Percentiles rank a stretch among this genome's conserved stretches.
Conservation (phyloP, 2,113 vertebrate genomes). For the Hyperoodon ampullatus region DNA sequence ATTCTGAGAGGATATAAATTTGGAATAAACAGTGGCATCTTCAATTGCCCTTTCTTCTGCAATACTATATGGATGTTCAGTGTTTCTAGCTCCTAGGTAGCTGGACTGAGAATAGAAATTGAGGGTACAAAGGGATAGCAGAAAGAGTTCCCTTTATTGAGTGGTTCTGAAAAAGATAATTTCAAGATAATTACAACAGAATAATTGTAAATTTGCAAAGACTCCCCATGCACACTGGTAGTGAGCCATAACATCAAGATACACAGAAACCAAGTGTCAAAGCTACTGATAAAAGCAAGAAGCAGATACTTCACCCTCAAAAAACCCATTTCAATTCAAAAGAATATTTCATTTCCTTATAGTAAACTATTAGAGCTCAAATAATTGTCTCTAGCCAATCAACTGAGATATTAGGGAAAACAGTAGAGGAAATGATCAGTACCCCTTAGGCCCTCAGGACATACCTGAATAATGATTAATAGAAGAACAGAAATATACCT, state of each 20-base stretch:
- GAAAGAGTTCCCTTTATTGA: not conserved
- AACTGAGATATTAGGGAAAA: not conserved
- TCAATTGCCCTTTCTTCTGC: not conserved
- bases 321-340: constrained; percentile 6
- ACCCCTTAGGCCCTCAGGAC: not conserved
- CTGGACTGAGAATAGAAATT: not conserved
- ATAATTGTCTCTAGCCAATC: not conserved
- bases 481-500: not conserved
- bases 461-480: constrained; percentile 6
- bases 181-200: constrained; percentile 40
- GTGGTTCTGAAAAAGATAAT: not conserved
- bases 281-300: not conserved
- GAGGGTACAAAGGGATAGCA: not conserved
- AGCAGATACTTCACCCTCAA: not conserved
- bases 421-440: not conserved
- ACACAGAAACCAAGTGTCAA: constrained; percentile 28
- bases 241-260: not conserved
- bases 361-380: constrained; percentile 1
- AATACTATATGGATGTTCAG: not conserved
- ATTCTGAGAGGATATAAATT: constrained; percentile 24
- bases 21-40: not conserved
- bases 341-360: not conserved
- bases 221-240: not conserved
- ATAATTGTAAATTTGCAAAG: not conserved
- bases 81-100: not conserved